Base-by-base conservation (phyloP, 1,140 invertebrate species). In the Ruditapes philippinarum region DNA sequence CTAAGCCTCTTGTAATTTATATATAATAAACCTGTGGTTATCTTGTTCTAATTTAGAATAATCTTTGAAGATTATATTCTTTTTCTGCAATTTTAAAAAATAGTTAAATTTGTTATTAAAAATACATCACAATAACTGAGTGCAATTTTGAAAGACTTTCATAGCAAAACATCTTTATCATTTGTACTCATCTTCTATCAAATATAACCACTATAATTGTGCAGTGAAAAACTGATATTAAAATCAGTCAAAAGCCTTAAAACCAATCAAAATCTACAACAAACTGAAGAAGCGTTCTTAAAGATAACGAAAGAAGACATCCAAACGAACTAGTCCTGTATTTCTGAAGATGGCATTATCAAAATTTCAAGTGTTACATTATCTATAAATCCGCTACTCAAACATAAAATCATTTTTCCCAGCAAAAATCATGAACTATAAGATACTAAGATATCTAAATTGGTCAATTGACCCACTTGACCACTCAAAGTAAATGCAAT, bases 401-500 rank as follows among this genome's bases (percentile, higher is more conserved):
- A 36, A 70, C 28, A 11, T 31, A 68, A 68, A 68, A 76, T 45
- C 73, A 76, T 36, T 70, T 65, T 40, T 70, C 33, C 65, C 65
- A 70, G 33, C 22, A 38, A 38, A n/a, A 57, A 19, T 25, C 25
- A 19, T 19, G 54, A 57, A 57, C 5, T 57, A n/a, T n/a, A n/a
- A n/a, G n/a, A n/a, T n/a, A n/a, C n/a, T n/a, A 22, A 57, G 12
- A 11, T 33, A 65, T 36, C 60, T 9, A 57, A 65, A 36, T n/a
- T 38, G 36, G 65, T 70, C 65, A 70, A 14, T 17, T 38, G n/a
- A 70, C 22, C 1, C n/a, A 22, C 33, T 38, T 19, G 14, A 14
- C 14, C 65, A 70, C 65, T 70, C 38, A 11, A 17, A 14, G 14
- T 25, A 70, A 40, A 33, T 70, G 65, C 36, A 40, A 70, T 70